Percentiles rank a stretch among this genome's conserved stretches.
Conservation (phyloP, 2,113 vertebrate genomes). For the Catharus minimus region DNA sequence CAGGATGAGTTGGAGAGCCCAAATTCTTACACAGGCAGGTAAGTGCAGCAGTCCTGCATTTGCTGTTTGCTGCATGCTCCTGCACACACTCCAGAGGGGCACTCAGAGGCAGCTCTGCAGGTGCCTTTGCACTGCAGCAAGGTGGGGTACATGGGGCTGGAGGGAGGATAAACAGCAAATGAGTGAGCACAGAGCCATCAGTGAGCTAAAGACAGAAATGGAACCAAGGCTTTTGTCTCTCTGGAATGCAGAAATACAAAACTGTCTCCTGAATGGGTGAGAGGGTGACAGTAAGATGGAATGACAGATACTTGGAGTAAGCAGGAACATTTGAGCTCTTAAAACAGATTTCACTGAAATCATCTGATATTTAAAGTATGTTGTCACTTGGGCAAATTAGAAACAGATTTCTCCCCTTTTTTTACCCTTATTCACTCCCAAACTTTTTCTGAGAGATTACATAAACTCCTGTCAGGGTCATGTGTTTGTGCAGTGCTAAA, state of each 20-base stretch:
- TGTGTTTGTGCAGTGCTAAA: neutral
- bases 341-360: neutral
- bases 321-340: neutral
- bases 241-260: neutral
- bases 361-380: neutral
- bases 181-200: accelerated
- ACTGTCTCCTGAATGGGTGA: neutral
- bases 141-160: neutral
- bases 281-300: neutral
- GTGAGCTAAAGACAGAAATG: neutral
- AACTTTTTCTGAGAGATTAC: neutral
- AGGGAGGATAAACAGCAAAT: neutral
- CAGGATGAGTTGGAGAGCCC: neutral
- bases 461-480: neutral
- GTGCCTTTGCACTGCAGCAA: neutral
- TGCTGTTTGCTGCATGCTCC: neutral
- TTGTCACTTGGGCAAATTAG: neutral
- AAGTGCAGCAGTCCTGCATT: neutral
- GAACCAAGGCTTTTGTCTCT: neutral
- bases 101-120: neutral
- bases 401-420: neutral
- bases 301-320: neutral
- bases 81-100: neutral
- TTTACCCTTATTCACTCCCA: neutral
- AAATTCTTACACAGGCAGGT: neutral